Percentiles rank a stretch among this genome's conserved stretches.
phyloP scores from a whole-genome alignment of 1,140 invertebrate genomes.

The Pteromalus puparum region DNA sequence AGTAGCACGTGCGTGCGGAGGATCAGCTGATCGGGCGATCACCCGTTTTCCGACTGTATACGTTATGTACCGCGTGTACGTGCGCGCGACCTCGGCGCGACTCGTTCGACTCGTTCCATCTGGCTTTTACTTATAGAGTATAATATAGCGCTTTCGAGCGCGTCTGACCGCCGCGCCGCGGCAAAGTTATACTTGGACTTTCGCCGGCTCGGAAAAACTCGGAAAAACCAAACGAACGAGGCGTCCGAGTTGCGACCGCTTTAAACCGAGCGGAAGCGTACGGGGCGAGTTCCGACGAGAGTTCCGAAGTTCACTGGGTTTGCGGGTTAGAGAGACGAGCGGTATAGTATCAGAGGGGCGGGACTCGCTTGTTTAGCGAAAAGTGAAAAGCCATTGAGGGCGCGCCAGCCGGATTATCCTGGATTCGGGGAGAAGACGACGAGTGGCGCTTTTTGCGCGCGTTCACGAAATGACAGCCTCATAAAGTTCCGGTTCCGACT shows the following conservation, averaged over 20 bases:
- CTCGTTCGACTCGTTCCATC: too few relatives aligned
- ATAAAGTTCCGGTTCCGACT: too few relatives aligned
- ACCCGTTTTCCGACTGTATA: conserved; percentile 18
- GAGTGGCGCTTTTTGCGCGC: conserved; percentile 25
- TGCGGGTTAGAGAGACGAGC: conserved; percentile 40
- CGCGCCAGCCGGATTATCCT: conserved; percentile 31
- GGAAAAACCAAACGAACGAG: too few relatives aligned
- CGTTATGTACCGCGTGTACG: not conserved
- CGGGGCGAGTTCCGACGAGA: not conserved
- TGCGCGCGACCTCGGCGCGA: too few relatives aligned
- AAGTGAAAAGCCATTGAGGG: conserved; percentile 43
- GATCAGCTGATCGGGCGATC: conserved; percentile 50
- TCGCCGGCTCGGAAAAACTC: too few relatives aligned
- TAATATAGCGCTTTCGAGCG: too few relatives aligned
- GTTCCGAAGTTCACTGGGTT: conserved; percentile 47
- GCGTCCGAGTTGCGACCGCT: not conserved
- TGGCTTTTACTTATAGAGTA: too few relatives aligned
- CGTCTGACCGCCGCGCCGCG: too few relatives aligned
- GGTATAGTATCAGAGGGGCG: not conserved
- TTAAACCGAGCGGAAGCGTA: not conserved
- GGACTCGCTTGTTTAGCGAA: conserved; percentile 37
- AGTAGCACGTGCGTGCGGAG: conserved; percentile 33
- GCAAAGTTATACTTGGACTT: too few relatives aligned
- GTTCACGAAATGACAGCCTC: conserved; percentile 40
- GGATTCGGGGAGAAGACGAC: conserved; percentile 30